Evolutionary conservation across 2,113 vertebrate species (phyloP).

Genomic region (Carassius gibelio): DNA sequence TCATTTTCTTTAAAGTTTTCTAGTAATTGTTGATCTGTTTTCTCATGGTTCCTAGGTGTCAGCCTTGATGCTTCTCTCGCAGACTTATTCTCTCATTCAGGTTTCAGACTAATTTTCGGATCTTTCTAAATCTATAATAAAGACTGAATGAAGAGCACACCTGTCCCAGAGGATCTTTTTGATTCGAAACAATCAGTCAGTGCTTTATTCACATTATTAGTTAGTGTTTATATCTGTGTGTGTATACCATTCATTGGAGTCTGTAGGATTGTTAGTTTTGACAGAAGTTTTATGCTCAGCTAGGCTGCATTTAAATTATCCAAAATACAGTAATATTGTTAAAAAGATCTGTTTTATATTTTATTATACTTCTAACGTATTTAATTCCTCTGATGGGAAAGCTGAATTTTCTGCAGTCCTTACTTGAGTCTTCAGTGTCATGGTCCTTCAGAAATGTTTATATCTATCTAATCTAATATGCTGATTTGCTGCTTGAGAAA

Average conservation of each 20-base stretch:
- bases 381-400: not conserved
- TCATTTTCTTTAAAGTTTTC: constrained; percentile 4
- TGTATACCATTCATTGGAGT: not conserved
- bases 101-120: not conserved
- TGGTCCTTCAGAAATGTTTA: not conserved
- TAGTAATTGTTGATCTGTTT: constrained; percentile 27
- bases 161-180: constrained; percentile 14
- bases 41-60: not conserved
- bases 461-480: not conserved
- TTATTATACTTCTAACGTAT: not conserved
- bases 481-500: not conserved
- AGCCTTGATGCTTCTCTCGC: not conserved
- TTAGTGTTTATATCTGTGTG: not conserved
- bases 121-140: constrained; percentile 51
- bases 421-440: not conserved
- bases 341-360: not conserved
- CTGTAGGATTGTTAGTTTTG: not conserved
- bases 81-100: constrained; percentile 24
- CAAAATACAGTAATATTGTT: not conserved
- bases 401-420: not conserved
- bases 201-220: not conserved
- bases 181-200: not conserved
- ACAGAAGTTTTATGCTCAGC: not conserved
- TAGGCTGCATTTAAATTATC: not conserved
- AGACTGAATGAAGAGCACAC: constrained; percentile 21